Percentiles rank a stretch among this genome's conserved stretches.
Evolutionary conservation across 2,113 vertebrate species (phyloP).

Genomic region (Macrotus californicus): DNA sequence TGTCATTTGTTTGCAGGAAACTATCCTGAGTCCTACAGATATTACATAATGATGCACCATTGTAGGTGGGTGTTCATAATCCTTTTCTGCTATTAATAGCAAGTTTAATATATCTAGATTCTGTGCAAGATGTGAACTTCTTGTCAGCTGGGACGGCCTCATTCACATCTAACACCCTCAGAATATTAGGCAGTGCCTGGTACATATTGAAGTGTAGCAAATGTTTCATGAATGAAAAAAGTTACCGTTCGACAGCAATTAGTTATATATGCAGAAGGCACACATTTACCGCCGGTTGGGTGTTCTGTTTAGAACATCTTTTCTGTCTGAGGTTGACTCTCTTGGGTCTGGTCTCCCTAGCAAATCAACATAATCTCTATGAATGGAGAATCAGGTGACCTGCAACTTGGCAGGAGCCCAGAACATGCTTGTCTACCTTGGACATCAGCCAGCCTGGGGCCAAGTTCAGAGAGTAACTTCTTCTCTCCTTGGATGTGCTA

Average conservation of each 20-base stretch:
- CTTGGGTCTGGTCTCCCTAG: background rate
- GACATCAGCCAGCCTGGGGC: background rate
- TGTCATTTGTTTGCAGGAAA: slow-evolving; percentile 36
- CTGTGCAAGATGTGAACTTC: background rate
- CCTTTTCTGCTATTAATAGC: background rate
- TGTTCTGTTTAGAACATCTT: background rate
- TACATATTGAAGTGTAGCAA: background rate
- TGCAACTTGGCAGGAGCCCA: background rate
- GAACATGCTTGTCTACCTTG: background rate
- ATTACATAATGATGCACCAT: background rate
- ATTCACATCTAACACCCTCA: background rate
- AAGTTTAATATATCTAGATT: background rate
- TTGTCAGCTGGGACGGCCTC: background rate
- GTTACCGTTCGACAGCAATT: background rate
- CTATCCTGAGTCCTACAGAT: background rate
- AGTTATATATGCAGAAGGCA: background rate
- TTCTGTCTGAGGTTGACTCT: background rate
- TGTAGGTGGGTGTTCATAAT: background rate
- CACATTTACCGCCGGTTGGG: background rate
- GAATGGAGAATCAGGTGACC: background rate
- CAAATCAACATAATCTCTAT: background rate
- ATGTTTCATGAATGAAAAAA: background rate
- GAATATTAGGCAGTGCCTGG: background rate
- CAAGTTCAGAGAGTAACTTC: background rate
- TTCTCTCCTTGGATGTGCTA: background rate